These are phyloP conservation scores for Mus spicilegus DNA, from an alignment of 2,113 vertebrate species.

Conservation along the genomic window DNA sequence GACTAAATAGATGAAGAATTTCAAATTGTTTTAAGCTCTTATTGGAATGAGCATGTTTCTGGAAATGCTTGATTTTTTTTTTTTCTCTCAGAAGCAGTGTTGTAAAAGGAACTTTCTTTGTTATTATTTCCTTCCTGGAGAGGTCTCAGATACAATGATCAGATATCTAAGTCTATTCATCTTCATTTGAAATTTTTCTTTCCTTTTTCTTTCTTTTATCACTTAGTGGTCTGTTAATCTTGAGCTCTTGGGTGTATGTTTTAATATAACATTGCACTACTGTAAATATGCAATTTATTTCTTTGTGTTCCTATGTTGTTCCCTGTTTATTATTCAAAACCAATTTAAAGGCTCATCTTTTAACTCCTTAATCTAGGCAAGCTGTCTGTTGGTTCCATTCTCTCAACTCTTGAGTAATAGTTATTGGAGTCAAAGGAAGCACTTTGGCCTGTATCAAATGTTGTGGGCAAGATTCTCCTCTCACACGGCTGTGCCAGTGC, in stretches of 20 bases:
- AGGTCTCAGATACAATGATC: background rate
- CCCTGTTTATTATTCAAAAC: conserved; percentile 57
- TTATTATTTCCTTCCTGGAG: background rate
- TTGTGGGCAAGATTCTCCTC: conserved; percentile 11
- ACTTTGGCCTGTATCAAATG: background rate
- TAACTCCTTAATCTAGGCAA: conserved; percentile 58
- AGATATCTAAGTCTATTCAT: conserved; percentile 34
- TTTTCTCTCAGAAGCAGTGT: background rate
- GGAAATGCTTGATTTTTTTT: conserved; percentile 38
- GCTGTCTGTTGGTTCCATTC: conserved; percentile 46
- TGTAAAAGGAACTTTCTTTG: conserved; percentile 18
- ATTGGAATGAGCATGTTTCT: background rate
- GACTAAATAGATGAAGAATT: conserved; percentile 33
- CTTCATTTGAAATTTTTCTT: background rate
- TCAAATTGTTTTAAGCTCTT: conserved; percentile 5
- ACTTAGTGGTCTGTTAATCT: conserved; percentile 22
- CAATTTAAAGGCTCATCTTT: conserved; percentile 60
- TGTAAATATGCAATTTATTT: conserved; percentile 55
- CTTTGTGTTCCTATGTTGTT: conserved; percentile 47
- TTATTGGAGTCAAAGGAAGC: conserved; percentile 48
- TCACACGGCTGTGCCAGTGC: conserved; percentile 29
- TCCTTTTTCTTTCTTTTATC: background rate
- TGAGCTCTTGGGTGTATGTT: background rate
- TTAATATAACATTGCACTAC: conserved; percentile 41
- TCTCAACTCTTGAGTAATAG: conserved; percentile 59